These are phyloP conservation scores for Potamarius usumacintae DNA, from an alignment of 2,113 vertebrate species.

Conservation along the genomic window DNA sequence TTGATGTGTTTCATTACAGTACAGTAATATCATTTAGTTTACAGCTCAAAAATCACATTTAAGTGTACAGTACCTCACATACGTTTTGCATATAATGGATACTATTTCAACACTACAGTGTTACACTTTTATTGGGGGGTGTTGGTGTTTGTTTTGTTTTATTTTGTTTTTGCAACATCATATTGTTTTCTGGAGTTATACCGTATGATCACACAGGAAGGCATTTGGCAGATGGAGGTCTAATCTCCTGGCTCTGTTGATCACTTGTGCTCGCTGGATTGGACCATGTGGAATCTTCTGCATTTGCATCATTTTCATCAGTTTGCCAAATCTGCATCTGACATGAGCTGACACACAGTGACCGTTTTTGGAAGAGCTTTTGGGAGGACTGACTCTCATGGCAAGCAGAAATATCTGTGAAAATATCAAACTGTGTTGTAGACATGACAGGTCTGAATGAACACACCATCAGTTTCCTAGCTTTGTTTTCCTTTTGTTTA, in stretches of 20 bases:
- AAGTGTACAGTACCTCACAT: neutral
- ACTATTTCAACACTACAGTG: neutral
- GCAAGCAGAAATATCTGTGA: conserved; percentile 21
- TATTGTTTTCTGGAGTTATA: neutral
- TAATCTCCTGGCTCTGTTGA: neutral
- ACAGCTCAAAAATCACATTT: no score
- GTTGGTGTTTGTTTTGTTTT: neutral
- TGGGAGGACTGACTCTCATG: neutral
- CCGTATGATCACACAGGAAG: neutral
- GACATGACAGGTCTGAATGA: neutral
- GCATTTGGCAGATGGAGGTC: neutral
- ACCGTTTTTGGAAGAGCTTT: conserved; percentile 8
- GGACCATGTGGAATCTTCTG: conserved; percentile 37
- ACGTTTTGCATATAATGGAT: neutral
- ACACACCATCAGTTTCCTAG: neutral
- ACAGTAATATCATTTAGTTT: no score
- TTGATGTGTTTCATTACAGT: no score
- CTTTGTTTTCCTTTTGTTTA: neutral
- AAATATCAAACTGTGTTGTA: neutral
- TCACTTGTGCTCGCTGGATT: conserved; percentile 49
- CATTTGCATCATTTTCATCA: conserved; percentile 58
- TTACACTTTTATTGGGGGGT: neutral
- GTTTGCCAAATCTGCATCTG: conserved; percentile 50
- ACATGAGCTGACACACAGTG: conserved; percentile 11
- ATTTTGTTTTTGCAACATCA: neutral